These are phyloP conservation scores for Caenorhabditis japonica DNA, from an alignment of 2,888 invertebrate genomes.

Conservation along the genomic window DNA sequence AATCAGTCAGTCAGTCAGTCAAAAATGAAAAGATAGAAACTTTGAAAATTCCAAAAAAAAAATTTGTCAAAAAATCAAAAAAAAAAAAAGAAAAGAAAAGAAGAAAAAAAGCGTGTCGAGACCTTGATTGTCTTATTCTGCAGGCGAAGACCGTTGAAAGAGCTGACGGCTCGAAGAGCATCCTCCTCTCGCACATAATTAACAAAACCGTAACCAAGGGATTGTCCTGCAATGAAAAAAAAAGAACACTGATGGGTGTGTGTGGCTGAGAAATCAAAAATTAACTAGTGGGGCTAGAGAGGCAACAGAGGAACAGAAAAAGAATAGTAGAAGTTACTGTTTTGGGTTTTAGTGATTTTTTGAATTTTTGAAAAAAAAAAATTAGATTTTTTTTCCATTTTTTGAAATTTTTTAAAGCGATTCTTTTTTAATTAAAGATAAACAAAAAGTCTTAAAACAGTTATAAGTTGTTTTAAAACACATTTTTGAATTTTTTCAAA, in stretches of 20 bases:
- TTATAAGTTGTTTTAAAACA: too few relatives aligned
- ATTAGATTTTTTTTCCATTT: too few relatives aligned
- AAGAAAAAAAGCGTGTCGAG: constrained; percentile 78
- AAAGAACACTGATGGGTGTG: constrained; percentile 20
- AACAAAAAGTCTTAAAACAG: too few relatives aligned
- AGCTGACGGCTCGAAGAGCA: constrained; percentile 97
- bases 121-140: constrained; percentile 99
- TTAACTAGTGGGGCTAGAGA: too few relatives aligned
- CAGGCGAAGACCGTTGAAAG: constrained; percentile 94
- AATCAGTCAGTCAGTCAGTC: constrained; percentile 11
- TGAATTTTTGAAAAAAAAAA: too few relatives aligned
- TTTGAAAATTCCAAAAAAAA: not conserved
- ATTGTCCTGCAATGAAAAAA: constrained; percentile 84
- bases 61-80: not conserved
- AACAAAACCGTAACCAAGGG: constrained; percentile 99
- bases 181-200: constrained; percentile 98
- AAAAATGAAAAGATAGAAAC: constrained; percentile 11
- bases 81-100: constrained; percentile 17
- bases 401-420: too few relatives aligned
- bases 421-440: too few relatives aligned
- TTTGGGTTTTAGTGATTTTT: too few relatives aligned
- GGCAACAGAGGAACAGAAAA: too few relatives aligned
- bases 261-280: not conserved
- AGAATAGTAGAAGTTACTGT: too few relatives aligned
- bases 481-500: too few relatives aligned